These are phyloP conservation scores for Labeo calbasu DNA, from an alignment of 2,797 vertebrate genomes.

Conservation along the genomic window DNA sequence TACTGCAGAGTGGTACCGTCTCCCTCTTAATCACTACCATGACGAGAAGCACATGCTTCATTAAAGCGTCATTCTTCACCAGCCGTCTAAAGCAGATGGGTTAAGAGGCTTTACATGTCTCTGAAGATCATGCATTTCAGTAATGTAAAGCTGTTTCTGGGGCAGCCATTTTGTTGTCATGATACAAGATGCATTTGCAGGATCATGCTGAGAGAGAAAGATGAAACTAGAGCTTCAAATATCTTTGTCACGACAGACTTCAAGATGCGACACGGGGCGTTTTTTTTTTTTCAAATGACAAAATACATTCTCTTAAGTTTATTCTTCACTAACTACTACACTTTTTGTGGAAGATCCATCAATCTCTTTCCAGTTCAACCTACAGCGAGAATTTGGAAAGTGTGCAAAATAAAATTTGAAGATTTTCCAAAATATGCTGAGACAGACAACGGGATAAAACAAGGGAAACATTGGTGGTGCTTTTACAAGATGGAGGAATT, in stretches of 20 bases:
- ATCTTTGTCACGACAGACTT: not conserved
- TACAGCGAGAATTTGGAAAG: not conserved
- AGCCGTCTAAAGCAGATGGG: conserved; percentile 16
- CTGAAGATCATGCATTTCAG: conserved; percentile 11
- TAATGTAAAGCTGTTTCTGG: conserved; percentile 22
- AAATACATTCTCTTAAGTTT: not conserved
- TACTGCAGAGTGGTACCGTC: conserved; percentile 27
- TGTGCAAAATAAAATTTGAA: not conserved
- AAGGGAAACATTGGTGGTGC: not conserved
- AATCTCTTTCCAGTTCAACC: not conserved
- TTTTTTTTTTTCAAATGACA: no score
- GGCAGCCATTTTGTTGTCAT: conserved; percentile 30
- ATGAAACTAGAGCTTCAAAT: conserved; percentile 1
- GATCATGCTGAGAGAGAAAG: not conserved
- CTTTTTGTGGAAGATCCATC: not conserved
- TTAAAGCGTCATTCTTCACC: conserved; percentile 28
- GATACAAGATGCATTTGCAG: not conserved
- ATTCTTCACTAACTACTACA: not conserved
- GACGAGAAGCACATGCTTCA: conserved; percentile 40
- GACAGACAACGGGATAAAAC: not conserved
- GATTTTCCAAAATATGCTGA: not conserved
- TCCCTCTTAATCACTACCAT: conserved; percentile 42
- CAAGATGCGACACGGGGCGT: not conserved
- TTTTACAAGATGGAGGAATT: not conserved
- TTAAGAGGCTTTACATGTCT: conserved; percentile 22